These are phyloP conservation scores for Timema cristinae DNA, from an alignment of 2,888 invertebrate genomes.

Conservation along the genomic window DNA sequence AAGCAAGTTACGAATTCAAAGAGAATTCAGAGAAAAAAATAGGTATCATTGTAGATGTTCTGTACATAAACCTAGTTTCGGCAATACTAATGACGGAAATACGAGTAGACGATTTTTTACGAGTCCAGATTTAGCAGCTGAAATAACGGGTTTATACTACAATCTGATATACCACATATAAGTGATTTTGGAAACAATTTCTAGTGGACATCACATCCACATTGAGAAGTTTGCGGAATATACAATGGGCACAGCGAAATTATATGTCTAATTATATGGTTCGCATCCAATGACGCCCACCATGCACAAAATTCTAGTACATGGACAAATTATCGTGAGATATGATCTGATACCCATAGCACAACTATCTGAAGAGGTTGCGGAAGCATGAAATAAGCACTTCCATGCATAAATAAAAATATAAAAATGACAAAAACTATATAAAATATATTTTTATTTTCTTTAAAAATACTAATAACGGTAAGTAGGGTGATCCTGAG, in stretches of 20 bases:
- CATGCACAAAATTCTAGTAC: neutral
- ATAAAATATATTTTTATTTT: no score
- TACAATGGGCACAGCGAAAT: neutral
- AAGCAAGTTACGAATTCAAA: neutral
- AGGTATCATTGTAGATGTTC: constrained; percentile 5
- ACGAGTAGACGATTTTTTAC: neutral
- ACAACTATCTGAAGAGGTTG: neutral
- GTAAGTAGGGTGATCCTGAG: no score
- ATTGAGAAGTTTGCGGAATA: neutral
- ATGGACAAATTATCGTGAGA: neutral
- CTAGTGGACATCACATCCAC: neutral
- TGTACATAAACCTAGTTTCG: neutral
- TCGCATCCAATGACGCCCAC: constrained; percentile 12
- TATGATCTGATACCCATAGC: neutral
- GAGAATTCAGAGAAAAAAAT: neutral
- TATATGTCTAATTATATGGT: neutral
- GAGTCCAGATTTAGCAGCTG: neutral
- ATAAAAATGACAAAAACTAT: no score
- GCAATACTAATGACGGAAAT: constrained; percentile 4
- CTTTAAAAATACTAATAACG: no score
- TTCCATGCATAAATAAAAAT: neutral
- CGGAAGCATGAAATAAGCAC: neutral
- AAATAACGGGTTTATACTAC: neutral
- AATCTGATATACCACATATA: neutral
- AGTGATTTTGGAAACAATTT: neutral